These are phyloP conservation scores for Amphipoea oculea DNA, from an alignment of 2,888 invertebrate species.

Conservation along the genomic window DNA sequence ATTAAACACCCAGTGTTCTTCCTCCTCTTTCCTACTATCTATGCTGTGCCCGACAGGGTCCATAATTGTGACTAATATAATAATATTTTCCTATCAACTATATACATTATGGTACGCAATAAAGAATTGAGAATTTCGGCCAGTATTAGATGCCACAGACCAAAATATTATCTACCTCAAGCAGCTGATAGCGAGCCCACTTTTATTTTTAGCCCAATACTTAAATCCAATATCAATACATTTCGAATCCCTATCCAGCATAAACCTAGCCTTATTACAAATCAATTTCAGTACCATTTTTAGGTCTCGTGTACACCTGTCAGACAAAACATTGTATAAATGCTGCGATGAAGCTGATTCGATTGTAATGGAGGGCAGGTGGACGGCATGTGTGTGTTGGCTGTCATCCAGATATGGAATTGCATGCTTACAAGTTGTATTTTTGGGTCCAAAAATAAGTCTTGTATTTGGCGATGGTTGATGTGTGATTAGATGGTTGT, in stretches of 20 bases:
- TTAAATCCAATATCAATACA: slow-evolving; percentile 15
- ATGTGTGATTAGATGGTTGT: not conserved
- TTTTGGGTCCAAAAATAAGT: slow-evolving; percentile 15
- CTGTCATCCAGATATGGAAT: slow-evolving; percentile 28
- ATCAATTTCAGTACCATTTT: slow-evolving; percentile 37
- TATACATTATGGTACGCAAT: too few relatives aligned
- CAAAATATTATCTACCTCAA: not conserved
- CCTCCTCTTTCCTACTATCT: too few relatives aligned
- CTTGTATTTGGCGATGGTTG: not conserved
- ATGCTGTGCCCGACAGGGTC: too few relatives aligned
- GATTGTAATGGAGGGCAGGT: slow-evolving; percentile 47
- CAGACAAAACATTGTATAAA: slow-evolving; percentile 23
- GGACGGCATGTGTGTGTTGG: slow-evolving; percentile 41
- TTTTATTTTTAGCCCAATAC: not conserved
- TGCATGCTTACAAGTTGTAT: slow-evolving; percentile 14
- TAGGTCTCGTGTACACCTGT: slow-evolving; percentile 9
- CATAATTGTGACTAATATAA: too few relatives aligned
- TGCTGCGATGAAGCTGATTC: slow-evolving; percentile 32
- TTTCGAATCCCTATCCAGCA: not conserved
- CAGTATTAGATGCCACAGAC: not conserved
- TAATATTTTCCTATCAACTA: too few relatives aligned
- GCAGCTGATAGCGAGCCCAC: not conserved
- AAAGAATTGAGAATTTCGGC: not conserved
- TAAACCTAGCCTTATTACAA: slow-evolving; percentile 30
- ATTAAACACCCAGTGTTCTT: too few relatives aligned